These are phyloP conservation scores for Brachypodius melanocephalos DNA, from an alignment of 2,113 vertebrate genomes.

Conservation along the genomic window DNA sequence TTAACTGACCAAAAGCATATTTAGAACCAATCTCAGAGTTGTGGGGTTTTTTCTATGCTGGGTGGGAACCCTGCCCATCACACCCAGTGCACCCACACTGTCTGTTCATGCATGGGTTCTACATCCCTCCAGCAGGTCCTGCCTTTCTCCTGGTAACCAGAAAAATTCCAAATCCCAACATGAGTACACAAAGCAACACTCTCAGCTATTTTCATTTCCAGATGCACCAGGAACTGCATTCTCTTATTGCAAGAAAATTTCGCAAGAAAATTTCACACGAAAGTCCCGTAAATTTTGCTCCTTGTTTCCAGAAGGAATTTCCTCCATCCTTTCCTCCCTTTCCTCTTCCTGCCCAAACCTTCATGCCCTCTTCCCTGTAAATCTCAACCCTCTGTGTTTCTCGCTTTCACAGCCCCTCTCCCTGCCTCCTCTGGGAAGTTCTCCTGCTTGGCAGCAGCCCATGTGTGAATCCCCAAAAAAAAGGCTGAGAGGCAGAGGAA, in stretches of 20 bases:
- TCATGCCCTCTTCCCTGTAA: not conserved
- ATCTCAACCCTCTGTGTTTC: not conserved
- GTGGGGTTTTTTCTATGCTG: not conserved
- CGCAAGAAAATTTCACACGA: not conserved
- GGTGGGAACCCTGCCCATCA: not conserved
- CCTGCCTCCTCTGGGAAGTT: not conserved
- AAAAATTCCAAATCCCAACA: not conserved
- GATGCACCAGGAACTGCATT: not conserved
- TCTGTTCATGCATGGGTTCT: not conserved
- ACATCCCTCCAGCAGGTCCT: not conserved
- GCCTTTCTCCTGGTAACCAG: not conserved
- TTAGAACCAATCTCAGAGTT: not conserved
- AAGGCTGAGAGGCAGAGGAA: not conserved
- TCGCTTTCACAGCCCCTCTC: not conserved
- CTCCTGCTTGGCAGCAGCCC: not conserved
- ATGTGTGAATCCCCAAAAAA: not conserved
- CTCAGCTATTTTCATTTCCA: not conserved
- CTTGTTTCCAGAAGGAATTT: not conserved
- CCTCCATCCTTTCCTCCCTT: not conserved
- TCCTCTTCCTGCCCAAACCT: not conserved
- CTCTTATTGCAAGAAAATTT: not conserved
- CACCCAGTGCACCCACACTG: not conserved
- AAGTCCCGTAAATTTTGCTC: not conserved
- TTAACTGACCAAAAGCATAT: not conserved
- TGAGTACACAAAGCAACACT: not conserved